These are phyloP conservation scores for Typhlomys cinereus DNA, from an alignment of 2,113 vertebrate species.

Conservation along the genomic window DNA sequence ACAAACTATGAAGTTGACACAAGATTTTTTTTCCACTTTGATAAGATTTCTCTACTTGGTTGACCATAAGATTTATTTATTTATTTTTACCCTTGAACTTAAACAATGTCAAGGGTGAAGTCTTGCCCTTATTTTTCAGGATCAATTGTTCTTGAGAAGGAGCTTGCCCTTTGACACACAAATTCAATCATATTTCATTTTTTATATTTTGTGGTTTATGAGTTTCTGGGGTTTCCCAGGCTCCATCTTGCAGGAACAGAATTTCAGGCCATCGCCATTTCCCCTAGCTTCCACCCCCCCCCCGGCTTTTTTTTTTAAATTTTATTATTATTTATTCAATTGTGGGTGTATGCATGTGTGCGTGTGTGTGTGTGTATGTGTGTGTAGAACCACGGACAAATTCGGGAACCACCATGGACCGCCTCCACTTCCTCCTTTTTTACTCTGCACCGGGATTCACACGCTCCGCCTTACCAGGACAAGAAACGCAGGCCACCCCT, in stretches of 20 bases:
- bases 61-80: background rate
- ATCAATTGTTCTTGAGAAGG: background rate
- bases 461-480: too few relatives aligned
- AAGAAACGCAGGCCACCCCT: too few relatives aligned
- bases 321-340: too few relatives aligned
- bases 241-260: too few relatives aligned
- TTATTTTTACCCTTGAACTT: background rate
- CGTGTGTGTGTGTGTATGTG: too few relatives aligned
- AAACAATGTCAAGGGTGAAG: background rate
- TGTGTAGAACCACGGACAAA: too few relatives aligned
- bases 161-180: background rate
- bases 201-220: background rate
- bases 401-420: too few relatives aligned
- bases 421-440: too few relatives aligned
- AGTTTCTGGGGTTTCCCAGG: too few relatives aligned
- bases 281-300: background rate
- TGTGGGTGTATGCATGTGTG: too few relatives aligned
- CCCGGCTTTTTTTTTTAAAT: background rate
- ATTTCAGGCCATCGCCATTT: too few relatives aligned
- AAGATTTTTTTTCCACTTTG: background rate
- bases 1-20: background rate
- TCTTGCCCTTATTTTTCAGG: background rate
- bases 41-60: background rate
- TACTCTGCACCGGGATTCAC: too few relatives aligned
- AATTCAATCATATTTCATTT: background rate